Evolutionary conservation across 2,888 invertebrate species (phyloP), one percentile per base, ranked within the genome.

Genomic region (Oxycera nigricornis): DNA sequence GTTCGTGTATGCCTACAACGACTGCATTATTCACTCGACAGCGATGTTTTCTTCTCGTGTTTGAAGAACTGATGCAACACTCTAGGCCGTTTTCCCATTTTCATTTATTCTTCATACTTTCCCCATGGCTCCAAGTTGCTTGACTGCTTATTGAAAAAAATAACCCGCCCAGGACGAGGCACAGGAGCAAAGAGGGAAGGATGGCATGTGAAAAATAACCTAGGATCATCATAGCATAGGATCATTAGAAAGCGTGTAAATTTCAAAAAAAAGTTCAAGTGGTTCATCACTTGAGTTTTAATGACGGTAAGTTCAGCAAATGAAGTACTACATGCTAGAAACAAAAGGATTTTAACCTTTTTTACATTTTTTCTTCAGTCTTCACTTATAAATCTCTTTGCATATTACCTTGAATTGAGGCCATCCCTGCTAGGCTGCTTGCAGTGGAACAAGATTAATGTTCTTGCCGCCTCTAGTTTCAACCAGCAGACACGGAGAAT

Each of bases 181-280:
- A 17, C n/a, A n/a, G n/a, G n/a, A n/a, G 57, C 57, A 57, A 46
- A 57, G 26, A 57, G 28, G n/a, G n/a, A n/a, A n/a, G n/a, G n/a
- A n/a, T n/a, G n/a, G n/a, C n/a, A n/a, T n/a, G n/a, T n/a, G n/a
- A n/a, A n/a, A n/a, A 41, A 65, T 35, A 65, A 65, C 17, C 30
- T 30, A 41, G 11, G 30, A 65, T n/a, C 28, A 65, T 65, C 41
- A 20, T 41, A 24, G 41, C 65, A 41, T 20, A 65, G 24, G 70
- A 55, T 70, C 70, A 52, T 52, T 30, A 30, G 26, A 68, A n/a
- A 68, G 30, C 52, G 52, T 70, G 52, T 55, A 55, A 70, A 31
- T 70, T 70, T 70, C 55, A 52, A 70, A n/a, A n/a, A n/a, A 70
- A 70, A 70, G 70, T 70, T 70, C 70, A 70, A 70, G 70, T 70